Percentiles rank a stretch among this genome's conserved stretches.
phyloP scores from a whole-genome alignment of 2,888 invertebrate species.

The Balanococcus diminutus region DNA sequence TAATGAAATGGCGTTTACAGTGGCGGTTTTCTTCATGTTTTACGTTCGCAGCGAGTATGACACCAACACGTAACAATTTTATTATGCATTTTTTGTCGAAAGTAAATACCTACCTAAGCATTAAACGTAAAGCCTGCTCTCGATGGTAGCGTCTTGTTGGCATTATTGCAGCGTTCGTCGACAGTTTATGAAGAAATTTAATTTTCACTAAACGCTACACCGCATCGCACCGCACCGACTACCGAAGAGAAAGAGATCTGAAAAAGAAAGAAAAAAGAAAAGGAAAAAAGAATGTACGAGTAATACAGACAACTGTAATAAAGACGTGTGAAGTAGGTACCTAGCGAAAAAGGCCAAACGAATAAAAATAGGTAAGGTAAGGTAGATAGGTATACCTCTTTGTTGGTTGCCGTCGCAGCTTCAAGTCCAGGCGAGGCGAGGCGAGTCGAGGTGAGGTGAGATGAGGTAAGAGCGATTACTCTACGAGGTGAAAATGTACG shows the following conservation, averaged over 20 bases:
- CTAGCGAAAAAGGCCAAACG: background rate
- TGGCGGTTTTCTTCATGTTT: too few relatives aligned
- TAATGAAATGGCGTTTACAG: too few relatives aligned
- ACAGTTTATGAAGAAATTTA: slow-evolving; percentile 23
- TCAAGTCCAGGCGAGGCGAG: too few relatives aligned
- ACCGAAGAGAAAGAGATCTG: background rate
- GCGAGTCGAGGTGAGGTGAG: background rate
- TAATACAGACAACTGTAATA: too few relatives aligned
- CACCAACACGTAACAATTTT: too few relatives aligned
- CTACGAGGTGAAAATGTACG: background rate
- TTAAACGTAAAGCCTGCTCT: too few relatives aligned
- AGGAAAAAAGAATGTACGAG: background rate
- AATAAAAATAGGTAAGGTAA: background rate
- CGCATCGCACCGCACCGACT: background rate
- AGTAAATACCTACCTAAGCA: too few relatives aligned
- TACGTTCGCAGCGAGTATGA: too few relatives aligned
- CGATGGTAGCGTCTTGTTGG: background rate
- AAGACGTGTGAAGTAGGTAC: background rate
- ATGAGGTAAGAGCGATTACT: background rate
- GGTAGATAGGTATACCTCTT: background rate
- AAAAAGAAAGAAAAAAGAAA: background rate
- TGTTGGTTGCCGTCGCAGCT: too few relatives aligned
- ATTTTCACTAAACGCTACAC: background rate
- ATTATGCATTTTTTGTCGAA: too few relatives aligned
- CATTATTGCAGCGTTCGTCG: background rate